A percentile compares a stretch with the other conserved stretches of the same genome.
phyloP scores from a whole-genome alignment of 92 coral and sea anemone species.

The Paramuricea clavata region DNA sequence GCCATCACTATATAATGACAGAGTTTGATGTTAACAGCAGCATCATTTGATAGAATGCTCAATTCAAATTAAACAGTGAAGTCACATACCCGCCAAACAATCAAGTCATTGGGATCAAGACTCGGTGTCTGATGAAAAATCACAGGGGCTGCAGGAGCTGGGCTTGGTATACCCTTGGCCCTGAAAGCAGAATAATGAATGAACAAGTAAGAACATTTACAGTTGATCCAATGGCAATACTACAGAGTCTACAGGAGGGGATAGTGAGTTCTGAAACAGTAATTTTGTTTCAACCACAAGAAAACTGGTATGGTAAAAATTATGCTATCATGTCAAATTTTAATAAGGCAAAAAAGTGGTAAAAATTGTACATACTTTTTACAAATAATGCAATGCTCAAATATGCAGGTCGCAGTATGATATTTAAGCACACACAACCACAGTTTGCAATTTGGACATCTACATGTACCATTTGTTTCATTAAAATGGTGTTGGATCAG shows the following conservation, averaged over 20 bases:
- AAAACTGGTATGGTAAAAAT: no score
- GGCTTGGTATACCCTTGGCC: background rate
- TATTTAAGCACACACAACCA: background rate
- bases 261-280: no score
- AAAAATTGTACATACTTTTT: background rate
- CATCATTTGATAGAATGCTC: no score
- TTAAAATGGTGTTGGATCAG: background rate
- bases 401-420: background rate
- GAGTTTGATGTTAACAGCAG: no score
- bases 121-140: constrained; percentile 71
- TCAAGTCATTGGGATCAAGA: constrained; percentile 51
- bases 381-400: background rate
- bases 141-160: no score
- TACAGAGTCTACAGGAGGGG: no score
- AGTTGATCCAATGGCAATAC: no score
- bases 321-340: background rate
- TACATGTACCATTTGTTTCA: background rate
- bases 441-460: background rate
- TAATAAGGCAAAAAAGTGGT: background rate
- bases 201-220: no score
- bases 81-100: background rate
- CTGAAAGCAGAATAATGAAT: background rate
- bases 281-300: no score
- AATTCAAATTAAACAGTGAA: no score
- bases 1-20: no score